Conservation (phyloP, 2,888 invertebrate genomes). For the Hemicrepidius hirtus region DNA sequence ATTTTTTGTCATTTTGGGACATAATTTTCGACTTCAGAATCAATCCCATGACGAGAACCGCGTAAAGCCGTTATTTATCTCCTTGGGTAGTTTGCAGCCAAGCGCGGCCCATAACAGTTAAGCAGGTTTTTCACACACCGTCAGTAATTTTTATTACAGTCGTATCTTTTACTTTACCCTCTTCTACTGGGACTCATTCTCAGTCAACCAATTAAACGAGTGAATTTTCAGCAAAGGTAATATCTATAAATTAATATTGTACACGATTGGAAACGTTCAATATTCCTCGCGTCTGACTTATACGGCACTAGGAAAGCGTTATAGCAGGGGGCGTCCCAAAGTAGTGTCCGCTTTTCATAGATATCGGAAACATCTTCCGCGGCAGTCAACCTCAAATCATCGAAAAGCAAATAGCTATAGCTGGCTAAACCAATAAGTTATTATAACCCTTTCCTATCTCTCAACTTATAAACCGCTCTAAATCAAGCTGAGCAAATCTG, state of each 20-base stretch:
- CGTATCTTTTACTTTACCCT: slow-evolving; percentile 65
- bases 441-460: slow-evolving; percentile 65
- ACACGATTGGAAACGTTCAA: slow-evolving; percentile 41
- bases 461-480: slow-evolving; percentile 69
- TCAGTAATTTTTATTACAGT: slow-evolving; percentile 66
- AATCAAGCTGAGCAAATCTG: slow-evolving; percentile 70
- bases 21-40: slow-evolving; percentile 45
- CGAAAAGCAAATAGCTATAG: slow-evolving; percentile 68
- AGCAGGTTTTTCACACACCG: slow-evolving; percentile 62
- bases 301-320: not conserved
- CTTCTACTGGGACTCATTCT: slow-evolving; percentile 69
- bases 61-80: slow-evolving; percentile 52
- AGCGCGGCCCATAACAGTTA: slow-evolving; percentile 60
- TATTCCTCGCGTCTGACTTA: slow-evolving; percentile 13
- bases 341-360: slow-evolving; percentile 30
- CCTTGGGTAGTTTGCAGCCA: slow-evolving; percentile 54
- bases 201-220: slow-evolving; percentile 70
- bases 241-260: slow-evolving; percentile 68
- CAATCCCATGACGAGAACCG: slow-evolving; percentile 51
- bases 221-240: slow-evolving; percentile 69
- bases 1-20: slow-evolving; percentile 37
- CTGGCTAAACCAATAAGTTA: slow-evolving; percentile 69
- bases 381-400: slow-evolving; percentile 64
- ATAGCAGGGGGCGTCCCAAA: not conserved
- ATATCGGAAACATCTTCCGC: slow-evolving; percentile 45